phyloP scores from a whole-genome alignment of 2,888 invertebrate species.

The Platerodrilus igneus region DNA sequence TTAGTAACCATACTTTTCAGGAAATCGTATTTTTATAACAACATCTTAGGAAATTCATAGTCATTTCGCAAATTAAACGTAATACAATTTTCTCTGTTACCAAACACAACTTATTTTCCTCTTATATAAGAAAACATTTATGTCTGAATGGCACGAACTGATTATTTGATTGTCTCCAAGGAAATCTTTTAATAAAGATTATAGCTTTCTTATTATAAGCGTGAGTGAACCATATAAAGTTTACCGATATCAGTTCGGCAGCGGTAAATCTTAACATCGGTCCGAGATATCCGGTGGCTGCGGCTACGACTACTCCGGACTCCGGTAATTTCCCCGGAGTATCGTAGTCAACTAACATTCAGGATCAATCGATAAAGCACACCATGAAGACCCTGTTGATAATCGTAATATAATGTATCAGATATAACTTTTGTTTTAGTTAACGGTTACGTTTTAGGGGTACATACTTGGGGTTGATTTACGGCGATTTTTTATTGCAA shows the following conservation, averaged over 20 bases:
- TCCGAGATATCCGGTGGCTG: conserved; percentile 32
- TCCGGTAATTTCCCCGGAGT: conserved; percentile 41
- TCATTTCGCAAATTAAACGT: too few species aligned
- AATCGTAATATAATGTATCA: conserved; percentile 17
- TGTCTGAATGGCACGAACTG: too few species aligned
- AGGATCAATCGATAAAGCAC: conserved; percentile 32
- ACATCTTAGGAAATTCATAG: too few species aligned
- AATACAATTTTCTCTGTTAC: too few species aligned
- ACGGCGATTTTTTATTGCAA: conserved; percentile 8
- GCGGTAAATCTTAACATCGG: conserved; percentile 36
- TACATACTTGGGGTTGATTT: conserved; percentile 3
- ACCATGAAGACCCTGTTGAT: conserved; percentile 17
- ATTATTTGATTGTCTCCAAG: too few species aligned
- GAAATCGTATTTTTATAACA: too few species aligned
- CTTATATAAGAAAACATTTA: too few species aligned
- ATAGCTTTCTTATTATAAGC: conserved; percentile 34
- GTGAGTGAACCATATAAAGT: conserved; percentile 24
- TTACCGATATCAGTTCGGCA: conserved; percentile 31
- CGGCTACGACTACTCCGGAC: conserved; percentile 33
- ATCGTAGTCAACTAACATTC: conserved; percentile 38
- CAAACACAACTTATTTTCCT: too few species aligned
- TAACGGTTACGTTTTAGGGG: neutral
- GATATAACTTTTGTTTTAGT: conserved; percentile 7
- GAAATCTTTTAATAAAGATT: conserved; percentile 31
- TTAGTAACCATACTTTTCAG: too few species aligned